phyloP scores from a whole-genome alignment of 2,113 vertebrate genomes.

The Hippocampus barbouri region DNA sequence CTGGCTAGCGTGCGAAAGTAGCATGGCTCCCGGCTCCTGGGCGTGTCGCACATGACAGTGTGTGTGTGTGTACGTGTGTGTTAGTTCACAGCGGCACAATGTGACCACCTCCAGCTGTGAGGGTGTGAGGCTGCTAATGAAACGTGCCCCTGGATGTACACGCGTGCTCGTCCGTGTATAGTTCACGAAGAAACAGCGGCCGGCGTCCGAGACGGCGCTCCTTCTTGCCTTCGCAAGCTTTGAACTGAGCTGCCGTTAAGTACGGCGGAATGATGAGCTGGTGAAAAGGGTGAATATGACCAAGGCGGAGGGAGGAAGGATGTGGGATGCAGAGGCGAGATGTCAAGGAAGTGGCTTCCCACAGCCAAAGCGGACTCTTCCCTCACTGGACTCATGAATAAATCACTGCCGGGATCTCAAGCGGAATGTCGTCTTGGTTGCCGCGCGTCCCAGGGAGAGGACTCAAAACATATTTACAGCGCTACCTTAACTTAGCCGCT shows the following conservation, averaged over 20 bases:
- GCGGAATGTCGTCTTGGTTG: conserved; percentile 40
- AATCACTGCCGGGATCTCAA: conserved; percentile 55
- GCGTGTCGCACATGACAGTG: background rate
- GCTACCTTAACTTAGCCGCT: background rate
- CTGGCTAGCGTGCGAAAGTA: conserved; percentile 26
- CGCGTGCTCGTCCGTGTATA: conserved; percentile 1
- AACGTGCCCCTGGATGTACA: conserved; percentile 27
- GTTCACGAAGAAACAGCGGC: no score
- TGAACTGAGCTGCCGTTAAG: background rate
- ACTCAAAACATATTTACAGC: background rate
- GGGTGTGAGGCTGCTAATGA: conserved; percentile 60
- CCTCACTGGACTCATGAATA: conserved; percentile 67
- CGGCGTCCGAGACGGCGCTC: no score
- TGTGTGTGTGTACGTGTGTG: background rate
- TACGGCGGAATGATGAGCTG: background rate
- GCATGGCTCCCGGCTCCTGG: conserved; percentile 24
- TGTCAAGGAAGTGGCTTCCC: conserved; percentile 34
- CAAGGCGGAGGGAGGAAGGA: conserved; percentile 2
- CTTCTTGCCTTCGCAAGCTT: background rate
- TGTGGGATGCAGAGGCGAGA: conserved; percentile 44
- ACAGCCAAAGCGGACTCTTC: conserved; percentile 36
- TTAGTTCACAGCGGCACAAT: conserved; percentile 24
- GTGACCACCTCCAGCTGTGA: conserved; percentile 61
- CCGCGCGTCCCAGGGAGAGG: conserved; percentile 44
- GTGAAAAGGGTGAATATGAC: background rate